phyloP scores from a whole-genome alignment of 2,113 vertebrate genomes.

The Amphilophus citrinellus region DNA sequence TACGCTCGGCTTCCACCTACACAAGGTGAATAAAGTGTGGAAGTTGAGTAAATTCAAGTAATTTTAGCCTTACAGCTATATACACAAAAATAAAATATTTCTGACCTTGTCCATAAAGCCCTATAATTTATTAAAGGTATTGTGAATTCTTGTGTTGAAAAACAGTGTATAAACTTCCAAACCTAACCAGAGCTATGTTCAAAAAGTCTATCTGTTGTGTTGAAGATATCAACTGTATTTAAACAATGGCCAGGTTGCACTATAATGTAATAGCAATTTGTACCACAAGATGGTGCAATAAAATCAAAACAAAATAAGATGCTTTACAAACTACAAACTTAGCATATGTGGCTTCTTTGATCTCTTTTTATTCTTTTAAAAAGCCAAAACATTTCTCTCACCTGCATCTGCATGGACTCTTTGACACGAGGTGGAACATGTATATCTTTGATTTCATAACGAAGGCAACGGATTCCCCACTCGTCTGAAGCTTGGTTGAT shows the following conservation, averaged over 20 bases:
- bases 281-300: background rate
- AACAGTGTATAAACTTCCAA: background rate
- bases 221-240: background rate
- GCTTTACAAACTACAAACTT: background rate
- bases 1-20: slow-evolving; percentile 94
- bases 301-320: background rate
- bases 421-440: slow-evolving; percentile 94
- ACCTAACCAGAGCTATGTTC: background rate
- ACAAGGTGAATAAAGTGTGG: background rate
- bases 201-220: background rate
- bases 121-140: background rate
- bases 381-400: slow-evolving; percentile 51
- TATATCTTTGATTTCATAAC: slow-evolving; percentile 98
- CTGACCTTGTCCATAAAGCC: background rate
- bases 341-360: background rate
- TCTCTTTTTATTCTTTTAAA: background rate
- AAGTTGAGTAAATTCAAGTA: background rate
- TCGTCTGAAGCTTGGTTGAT: slow-evolving; percentile 96
- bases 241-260: background rate
- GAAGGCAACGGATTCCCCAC: slow-evolving; percentile 96
- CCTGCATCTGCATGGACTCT: slow-evolving; percentile 99
- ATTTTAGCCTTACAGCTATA: background rate
- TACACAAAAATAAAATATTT: background rate
- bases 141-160: background rate
- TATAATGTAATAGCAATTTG: background rate